Conservation (phyloP, 2,888 invertebrate species). For the Iselma pallidipennis region DNA sequence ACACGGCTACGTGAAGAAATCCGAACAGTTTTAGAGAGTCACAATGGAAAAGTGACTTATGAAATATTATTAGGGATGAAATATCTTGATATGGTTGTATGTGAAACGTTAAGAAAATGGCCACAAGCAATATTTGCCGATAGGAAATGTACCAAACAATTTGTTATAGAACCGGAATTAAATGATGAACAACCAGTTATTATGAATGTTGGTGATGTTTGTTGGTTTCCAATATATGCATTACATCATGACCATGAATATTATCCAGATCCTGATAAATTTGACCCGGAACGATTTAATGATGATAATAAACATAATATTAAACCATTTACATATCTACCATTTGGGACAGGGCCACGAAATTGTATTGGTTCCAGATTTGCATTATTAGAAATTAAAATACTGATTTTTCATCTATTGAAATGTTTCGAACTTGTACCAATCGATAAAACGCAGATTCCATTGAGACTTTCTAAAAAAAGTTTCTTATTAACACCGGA, state of each 20-base stretch:
- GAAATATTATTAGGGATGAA: slow-evolving; percentile 38
- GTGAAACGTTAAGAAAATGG: slow-evolving; percentile 58
- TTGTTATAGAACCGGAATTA: slow-evolving; percentile 53
- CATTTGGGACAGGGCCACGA: too few species aligned
- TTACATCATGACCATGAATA: too few species aligned
- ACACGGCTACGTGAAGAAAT: slow-evolving; percentile 59
- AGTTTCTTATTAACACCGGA: slow-evolving; percentile 18
- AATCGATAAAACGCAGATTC: too few species aligned
- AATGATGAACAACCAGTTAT: slow-evolving; percentile 29
- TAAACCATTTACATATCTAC: too few species aligned
- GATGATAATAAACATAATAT: too few species aligned
- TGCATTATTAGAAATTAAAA: too few species aligned
- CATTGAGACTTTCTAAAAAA: too few species aligned
- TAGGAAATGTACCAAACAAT: slow-evolving; percentile 58
- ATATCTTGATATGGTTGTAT: slow-evolving; percentile 42
- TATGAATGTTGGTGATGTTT: slow-evolving; percentile 56
- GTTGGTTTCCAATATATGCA: slow-evolving; percentile 58
- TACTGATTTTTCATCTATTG: too few species aligned
- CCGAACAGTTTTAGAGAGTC: slow-evolving; percentile 57
- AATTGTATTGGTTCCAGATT: too few species aligned
- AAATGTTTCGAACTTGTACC: too few species aligned
- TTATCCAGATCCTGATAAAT: too few species aligned
- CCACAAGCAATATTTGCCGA: slow-evolving; percentile 55
- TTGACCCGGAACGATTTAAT: too few species aligned
- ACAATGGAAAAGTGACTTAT: slow-evolving; percentile 31